A percentile compares a stretch with the other conserved stretches of the same genome.
phyloP scores from a whole-genome alignment of 2,888 invertebrate species.

The Drosophila multiciliata region DNA sequence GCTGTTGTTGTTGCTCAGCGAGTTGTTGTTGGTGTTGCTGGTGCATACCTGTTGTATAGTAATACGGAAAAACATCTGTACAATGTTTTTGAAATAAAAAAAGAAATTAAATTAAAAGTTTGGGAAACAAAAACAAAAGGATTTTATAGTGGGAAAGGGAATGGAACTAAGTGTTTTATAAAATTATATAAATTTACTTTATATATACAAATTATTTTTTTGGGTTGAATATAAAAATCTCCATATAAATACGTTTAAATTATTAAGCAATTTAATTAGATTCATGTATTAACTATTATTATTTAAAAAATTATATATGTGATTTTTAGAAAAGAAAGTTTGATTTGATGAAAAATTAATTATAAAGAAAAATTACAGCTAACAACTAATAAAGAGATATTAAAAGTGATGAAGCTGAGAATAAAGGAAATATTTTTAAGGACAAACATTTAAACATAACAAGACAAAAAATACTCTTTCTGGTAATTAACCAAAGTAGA shows the following conservation, averaged over 20 bases:
- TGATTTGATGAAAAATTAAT: not conserved
- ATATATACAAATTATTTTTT: not conserved
- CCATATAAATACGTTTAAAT: not conserved
- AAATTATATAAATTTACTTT: not conserved
- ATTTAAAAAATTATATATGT: not conserved
- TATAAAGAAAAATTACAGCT: not conserved
- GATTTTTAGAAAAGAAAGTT: not conserved
- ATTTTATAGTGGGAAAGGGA: not conserved
- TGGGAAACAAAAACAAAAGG: not conserved
- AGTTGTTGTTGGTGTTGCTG: slow-evolving; percentile 58
- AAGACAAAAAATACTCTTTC: not conserved
- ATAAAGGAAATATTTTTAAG: not conserved
- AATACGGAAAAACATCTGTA: slow-evolving; percentile 79
- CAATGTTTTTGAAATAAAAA: slow-evolving; percentile 70
- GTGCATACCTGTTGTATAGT: slow-evolving; percentile 69
- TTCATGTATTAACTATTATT: not conserved
- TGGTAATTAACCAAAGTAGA: not conserved
- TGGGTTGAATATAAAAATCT: not conserved
- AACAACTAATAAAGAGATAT: not conserved
- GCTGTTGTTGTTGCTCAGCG: slow-evolving; percentile 49
- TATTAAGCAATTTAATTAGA: not conserved
- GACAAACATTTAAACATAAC: not conserved
- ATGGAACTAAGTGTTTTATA: not conserved
- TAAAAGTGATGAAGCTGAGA: not conserved
- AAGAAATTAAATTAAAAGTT: slow-evolving; percentile 37